Base-by-base conservation (phyloP, 2,113 vertebrate genomes). In the Odontophorus gujanensis region DNA sequence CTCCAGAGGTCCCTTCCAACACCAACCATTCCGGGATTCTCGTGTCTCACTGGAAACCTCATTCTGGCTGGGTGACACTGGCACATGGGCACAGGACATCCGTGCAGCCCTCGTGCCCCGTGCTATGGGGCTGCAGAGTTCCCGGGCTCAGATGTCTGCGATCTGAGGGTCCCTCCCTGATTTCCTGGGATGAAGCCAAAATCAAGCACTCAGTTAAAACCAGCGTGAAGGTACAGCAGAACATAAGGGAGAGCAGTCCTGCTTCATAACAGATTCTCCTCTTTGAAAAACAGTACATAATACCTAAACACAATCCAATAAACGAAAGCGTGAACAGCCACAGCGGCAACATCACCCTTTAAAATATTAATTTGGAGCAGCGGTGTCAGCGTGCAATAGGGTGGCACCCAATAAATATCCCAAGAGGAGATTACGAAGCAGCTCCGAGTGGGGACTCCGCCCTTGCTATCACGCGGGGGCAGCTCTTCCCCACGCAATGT, bases 111-210 rank as follows among this genome's bases (percentile, higher is more conserved):
- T 68, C 5, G 11, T 55, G 77, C 74, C 51, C 89, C 55, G 55
- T 0, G 0, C 63, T 77, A 53, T 0, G 0, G 85, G n/a, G 76
- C 36, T 3, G 0, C 4, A 42, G 3, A 13, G 12, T 43, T 28
- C 38, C 34, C 45, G 30, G 77, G 73, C 38, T n/a, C 0, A 1
- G 69, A 75, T 1, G 15, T 28, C 13, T 1, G 4, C 8, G 42
- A 59, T 30, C 76, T 6, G 2, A 58, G 43, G 65, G 45, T 66
- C 59, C 72, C 63, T 69, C 51, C 50, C 58, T 32, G 30, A 42
- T 51, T 50, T 74, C n/a, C 48, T 61, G 18, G 59, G 65, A 42
- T 65, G 80, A 66, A 90, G 55, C 55, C 14, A 47, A 42, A 77
- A 36, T 22, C 0, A 1, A 90, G 50, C 59, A 32, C 55, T 51